A percentile compares a stretch with the other conserved stretches of the same genome.
These are phyloP conservation scores for Trypoxylus dichotomus DNA, from an alignment of 1,140 invertebrate genomes.

Conservation along the genomic window DNA sequence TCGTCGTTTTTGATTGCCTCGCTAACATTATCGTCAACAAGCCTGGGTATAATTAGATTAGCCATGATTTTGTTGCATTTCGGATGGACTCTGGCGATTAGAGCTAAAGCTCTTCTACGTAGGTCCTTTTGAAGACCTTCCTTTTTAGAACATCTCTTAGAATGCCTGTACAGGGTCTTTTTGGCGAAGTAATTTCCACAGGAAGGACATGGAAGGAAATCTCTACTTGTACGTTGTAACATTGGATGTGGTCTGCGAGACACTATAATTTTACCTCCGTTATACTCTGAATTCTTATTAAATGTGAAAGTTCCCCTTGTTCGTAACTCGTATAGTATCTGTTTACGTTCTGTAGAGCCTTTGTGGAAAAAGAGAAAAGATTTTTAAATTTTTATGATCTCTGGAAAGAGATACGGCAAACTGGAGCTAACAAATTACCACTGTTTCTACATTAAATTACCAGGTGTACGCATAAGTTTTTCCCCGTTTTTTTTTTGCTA, in stretches of 20 bases:
- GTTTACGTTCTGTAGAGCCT: neutral
- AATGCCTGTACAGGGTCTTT: neutral
- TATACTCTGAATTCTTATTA: neutral
- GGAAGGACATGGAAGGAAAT: neutral
- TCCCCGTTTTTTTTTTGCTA: too few relatives aligned
- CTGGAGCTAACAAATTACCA: too few relatives aligned
- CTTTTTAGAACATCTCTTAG: neutral
- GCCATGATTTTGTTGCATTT: slow-evolving; percentile 3
- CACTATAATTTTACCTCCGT: neutral
- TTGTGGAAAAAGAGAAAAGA: neutral
- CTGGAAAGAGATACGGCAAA: too few relatives aligned
- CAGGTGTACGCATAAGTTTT: too few relatives aligned
- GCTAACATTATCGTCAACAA: neutral
- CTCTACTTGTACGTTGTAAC: neutral
- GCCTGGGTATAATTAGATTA: neutral
- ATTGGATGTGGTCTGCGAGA: neutral
- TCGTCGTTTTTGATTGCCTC: neutral
- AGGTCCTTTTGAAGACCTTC: neutral
- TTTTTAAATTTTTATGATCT: too few relatives aligned
- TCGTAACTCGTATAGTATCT: neutral
- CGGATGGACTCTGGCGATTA: neutral
- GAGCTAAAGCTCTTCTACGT: neutral
- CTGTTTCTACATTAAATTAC: too few relatives aligned
- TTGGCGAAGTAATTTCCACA: slow-evolving; percentile 1
- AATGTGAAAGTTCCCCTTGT: neutral